Evolutionary conservation across 2,888 invertebrate genomes (phyloP), one percentile per base, ranked within the genome.

Genomic region (Sinotaia quadrata): DNA sequence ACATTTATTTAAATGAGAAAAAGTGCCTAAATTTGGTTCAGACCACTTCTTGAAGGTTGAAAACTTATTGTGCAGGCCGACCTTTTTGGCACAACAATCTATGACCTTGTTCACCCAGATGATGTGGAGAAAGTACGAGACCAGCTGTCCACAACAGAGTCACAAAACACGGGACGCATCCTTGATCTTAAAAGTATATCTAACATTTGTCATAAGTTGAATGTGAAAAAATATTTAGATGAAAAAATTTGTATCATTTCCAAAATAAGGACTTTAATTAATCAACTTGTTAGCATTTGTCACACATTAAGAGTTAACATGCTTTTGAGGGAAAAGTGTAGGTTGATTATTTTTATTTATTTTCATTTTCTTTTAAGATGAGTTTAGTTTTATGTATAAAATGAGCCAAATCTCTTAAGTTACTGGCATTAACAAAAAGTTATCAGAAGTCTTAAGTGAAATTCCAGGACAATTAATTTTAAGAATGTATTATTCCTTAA

Each of bases 31-130:
- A n/a, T n/a, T n/a, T n/a, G n/a, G n/a, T n/a, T n/a, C n/a, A n/a
- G n/a, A n/a, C n/a, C n/a, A n/a, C n/a, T n/a, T n/a, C n/a, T n/a
- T n/a, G n/a, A n/a, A n/a, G n/a, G n/a, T n/a, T n/a, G n/a, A n/a
- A n/a, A n/a, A n/a, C n/a, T n/a, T 29, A 10, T 31, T 61, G 34
- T 41, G 69, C 88, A 94, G 92, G 95, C 94, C 86, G 98, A 99
- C 85, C 98, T 98, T 98, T 97, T 97, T 88, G 96, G 97, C 47
- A 85, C 95, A 57, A 96, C 95, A 87, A 91, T 99, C 70, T 98
- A 94, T 88, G 97, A 98, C 82, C 94, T 98, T 89, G 93, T 99
- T 59, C 99, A 99, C 90, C 97, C 97, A 0, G 99, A 99, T 87
- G 99, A 99, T 88, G 93, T 96, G 36, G 98, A 98, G 85, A 91